Conservation (phyloP, 2,113 vertebrate species). For the Collichthys lucidus region DNA sequence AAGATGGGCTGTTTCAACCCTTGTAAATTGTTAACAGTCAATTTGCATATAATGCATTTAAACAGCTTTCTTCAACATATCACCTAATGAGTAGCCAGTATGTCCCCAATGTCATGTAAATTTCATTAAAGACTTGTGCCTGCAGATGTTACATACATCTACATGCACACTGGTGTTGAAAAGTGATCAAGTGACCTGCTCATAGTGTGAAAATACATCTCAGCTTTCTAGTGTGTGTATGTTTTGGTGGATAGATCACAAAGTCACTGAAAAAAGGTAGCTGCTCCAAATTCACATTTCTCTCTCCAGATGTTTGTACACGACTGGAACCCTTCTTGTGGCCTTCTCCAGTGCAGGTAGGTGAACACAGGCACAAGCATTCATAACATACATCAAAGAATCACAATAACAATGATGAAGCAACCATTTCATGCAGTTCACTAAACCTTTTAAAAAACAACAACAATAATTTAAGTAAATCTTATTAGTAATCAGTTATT, state of each 20-base stretch:
- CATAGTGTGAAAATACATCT: not conserved
- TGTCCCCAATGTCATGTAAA: too few species aligned
- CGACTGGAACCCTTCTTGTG: slow-evolving; percentile 83
- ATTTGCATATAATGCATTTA: too few species aligned
- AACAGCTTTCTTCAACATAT: too few species aligned
- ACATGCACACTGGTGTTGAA: not conserved
- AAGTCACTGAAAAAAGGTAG: not conserved
- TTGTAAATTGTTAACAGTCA: too few species aligned
- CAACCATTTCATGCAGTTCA: not conserved
- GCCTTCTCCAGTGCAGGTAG: slow-evolving; percentile 87
- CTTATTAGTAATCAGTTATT: too few species aligned
- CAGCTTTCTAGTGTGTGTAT: not conserved
- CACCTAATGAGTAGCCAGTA: too few species aligned
- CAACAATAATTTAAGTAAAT: too few species aligned
- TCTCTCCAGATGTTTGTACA: slow-evolving; percentile 84
- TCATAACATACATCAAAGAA: not conserved
- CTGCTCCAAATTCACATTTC: slow-evolving; percentile 14
- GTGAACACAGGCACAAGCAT: not conserved
- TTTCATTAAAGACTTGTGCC: not conserved
- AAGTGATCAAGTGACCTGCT: not conserved
- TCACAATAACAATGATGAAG: not conserved
- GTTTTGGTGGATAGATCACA: not conserved
- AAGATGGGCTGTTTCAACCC: too few species aligned
- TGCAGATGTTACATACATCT: not conserved
- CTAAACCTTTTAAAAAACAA: not conserved